Percentiles rank a stretch among this genome's conserved stretches.
These are phyloP conservation scores for Aricia agestis DNA, from an alignment of 1,140 invertebrate species.

Conservation along the genomic window DNA sequence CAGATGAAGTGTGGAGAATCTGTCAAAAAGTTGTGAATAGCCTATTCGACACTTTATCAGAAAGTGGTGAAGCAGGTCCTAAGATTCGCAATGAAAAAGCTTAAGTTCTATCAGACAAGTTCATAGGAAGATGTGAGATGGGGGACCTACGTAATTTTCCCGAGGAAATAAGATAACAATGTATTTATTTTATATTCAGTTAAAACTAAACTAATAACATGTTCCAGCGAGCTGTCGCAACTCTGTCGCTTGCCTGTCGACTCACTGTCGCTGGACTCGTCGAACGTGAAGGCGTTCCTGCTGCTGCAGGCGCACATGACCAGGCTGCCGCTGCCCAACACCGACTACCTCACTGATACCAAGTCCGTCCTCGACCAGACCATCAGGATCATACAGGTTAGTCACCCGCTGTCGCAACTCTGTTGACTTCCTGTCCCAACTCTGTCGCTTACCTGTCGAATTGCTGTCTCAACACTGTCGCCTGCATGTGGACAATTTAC, in stretches of 20 bases:
- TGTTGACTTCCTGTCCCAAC: constrained; percentile 82
- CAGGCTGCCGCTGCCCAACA: constrained; percentile 86
- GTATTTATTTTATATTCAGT: no score
- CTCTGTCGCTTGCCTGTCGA: constrained; percentile 85
- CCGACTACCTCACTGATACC: constrained; percentile 97
- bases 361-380: constrained; percentile 98
- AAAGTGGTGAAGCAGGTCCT: no score
- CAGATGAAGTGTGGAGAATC: no score
- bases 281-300: constrained; percentile 95
- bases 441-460: constrained; percentile 85
- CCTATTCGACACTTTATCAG: no score
- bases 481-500: no score
- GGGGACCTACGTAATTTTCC: no score
- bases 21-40: no score
- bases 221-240: constrained; percentile 86
- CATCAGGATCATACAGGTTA: constrained; percentile 94
- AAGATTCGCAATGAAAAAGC: no score
- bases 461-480: constrained; percentile 71
- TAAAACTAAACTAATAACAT: no score
- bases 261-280: constrained; percentile 86
- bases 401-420: constrained; percentile 76
- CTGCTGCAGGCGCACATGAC: constrained; percentile 96
- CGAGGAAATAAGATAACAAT: no score
- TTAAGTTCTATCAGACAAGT: no score
- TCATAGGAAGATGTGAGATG: no score